Evolutionary conservation across 35 echinoderm and acorn worm genomes (phyloP).

Genomic region (Amphiura filiformis): DNA sequence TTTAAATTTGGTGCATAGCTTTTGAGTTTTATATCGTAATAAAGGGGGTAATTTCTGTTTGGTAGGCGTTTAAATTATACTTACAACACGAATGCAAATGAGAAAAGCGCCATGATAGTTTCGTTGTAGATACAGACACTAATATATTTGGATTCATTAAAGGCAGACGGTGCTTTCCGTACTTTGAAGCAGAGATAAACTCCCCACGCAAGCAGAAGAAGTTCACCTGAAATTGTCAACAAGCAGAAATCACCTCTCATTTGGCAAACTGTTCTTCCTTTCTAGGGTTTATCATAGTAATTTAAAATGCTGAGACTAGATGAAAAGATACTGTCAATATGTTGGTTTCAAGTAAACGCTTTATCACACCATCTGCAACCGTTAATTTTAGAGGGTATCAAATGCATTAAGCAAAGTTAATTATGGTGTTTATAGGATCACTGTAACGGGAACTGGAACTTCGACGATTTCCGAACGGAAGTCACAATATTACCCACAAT

Average conservation of each 20-base stretch:
- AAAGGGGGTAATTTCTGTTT: too few relatives aligned
- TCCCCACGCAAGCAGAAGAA: conserved; percentile 70
- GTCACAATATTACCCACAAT: too few relatives aligned
- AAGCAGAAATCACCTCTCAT: not conserved
- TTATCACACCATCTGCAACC: not conserved
- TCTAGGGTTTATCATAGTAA: not conserved
- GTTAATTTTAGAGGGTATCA: not conserved
- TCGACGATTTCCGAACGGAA: too few relatives aligned
- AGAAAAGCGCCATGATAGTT: conserved; percentile 62
- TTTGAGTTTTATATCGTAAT: too few relatives aligned
- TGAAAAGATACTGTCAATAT: not conserved
- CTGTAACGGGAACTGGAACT: too few relatives aligned
- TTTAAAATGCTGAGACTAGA: not conserved
- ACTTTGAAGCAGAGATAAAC: conserved; percentile 85
- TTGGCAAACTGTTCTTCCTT: not conserved
- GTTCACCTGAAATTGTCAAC: conserved; percentile 49
- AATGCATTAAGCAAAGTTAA: not conserved
- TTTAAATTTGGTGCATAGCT: too few relatives aligned
- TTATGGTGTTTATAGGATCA: too few relatives aligned
- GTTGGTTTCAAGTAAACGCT: not conserved
- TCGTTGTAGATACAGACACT: conserved; percentile 92
- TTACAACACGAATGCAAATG: conserved; percentile 32
- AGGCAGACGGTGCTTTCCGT: conserved; percentile 85
- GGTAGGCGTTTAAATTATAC: too few relatives aligned
- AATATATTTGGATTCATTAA: conserved; percentile 85